Evolutionary conservation across 2,888 invertebrate species (phyloP), one percentile per base, ranked within the genome.

Genomic region (Smittia sp.): DNA sequence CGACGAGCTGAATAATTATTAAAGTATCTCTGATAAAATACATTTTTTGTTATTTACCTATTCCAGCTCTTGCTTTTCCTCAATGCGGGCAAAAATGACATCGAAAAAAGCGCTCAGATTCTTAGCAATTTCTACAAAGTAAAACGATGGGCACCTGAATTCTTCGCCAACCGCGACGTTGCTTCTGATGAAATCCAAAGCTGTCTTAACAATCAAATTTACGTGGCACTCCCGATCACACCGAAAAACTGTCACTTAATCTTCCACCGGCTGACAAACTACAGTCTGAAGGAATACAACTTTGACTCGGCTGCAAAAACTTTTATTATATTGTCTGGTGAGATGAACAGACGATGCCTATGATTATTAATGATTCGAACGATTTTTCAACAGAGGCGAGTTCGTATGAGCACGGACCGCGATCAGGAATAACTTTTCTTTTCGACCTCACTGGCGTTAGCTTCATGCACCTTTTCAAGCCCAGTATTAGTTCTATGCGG

Each of bases 401-500:
- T 32, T 32, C 32, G 32, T 32, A 32, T 32, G 32, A 32, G 32
- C 80, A 86, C 1, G 88, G 88, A 0, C 87, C 87, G 0, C 83
- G 84, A 13, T 85, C 85, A 0, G 89, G 89, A 0, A 83, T 86
- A 74, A 82, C 88, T 54, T 86, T 89, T 77, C 80, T 89, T 0
- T 88, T 89, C 76, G 88, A 89, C 78, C 88, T 88, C 88, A 81
- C 83, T 39, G 88, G 88, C 0, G 87, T 87, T 0, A 83, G 82
- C 76, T 79, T 87, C 7, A 84, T 85, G 0, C 88, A 88, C 78
- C 78, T 88, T 3, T 84, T 85, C 1, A 80, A 84, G 77, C 81
- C 87, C 58, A 85, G 86, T 76, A 79, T 88, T 75, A 82, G 84
- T 73, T 80, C 85, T 0, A 80, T 89, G 0, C 84, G 85, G 63